Evolutionary conservation across 2,797 vertebrate species (phyloP).

Genomic region (Smutsia temminckii): DNA sequence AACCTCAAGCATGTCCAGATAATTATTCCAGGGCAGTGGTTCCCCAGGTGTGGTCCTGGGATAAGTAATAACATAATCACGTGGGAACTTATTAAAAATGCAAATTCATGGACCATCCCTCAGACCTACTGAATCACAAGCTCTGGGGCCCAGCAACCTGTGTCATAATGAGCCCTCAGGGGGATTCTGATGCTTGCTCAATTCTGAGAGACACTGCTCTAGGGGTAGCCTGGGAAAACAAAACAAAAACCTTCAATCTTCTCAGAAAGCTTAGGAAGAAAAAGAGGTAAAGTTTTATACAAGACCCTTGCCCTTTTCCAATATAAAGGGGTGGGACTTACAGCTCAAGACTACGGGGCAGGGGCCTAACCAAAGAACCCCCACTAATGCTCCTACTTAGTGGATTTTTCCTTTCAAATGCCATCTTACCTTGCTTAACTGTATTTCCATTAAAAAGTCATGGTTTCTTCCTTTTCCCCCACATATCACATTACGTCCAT

Average conservation of each 20-base stretch:
- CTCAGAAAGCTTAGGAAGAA: not conserved
- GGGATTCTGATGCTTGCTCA: not conserved
- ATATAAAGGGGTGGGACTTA: not conserved
- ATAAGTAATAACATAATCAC: not conserved
- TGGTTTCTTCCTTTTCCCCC: slow-evolving; percentile 95
- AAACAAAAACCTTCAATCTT: not conserved
- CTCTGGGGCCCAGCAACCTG: not conserved
- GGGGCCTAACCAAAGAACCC: not conserved
- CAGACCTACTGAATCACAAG: not conserved
- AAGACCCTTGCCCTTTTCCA: not conserved
- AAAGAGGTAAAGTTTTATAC: not conserved
- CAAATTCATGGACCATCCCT: not conserved
- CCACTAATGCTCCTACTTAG: not conserved
- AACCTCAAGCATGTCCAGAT: not conserved
- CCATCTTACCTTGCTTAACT: slow-evolving; percentile 93
- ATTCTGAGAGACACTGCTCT: not conserved
- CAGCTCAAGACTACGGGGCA: not conserved
- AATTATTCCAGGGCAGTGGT: not conserved
- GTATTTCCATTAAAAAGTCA: slow-evolving; percentile 98
- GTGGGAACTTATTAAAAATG: not conserved
- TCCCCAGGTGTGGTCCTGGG: not conserved
- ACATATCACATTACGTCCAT: slow-evolving; percentile 84
- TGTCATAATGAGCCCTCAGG: not conserved
- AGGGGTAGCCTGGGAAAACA: not conserved
- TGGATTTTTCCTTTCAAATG: not conserved